A percentile compares a stretch with the other conserved stretches of the same genome.
Evolutionary conservation across 35 echinoderm and acorn worm species (phyloP).

Genomic region (Hemicentrotus pulcherrimus): DNA sequence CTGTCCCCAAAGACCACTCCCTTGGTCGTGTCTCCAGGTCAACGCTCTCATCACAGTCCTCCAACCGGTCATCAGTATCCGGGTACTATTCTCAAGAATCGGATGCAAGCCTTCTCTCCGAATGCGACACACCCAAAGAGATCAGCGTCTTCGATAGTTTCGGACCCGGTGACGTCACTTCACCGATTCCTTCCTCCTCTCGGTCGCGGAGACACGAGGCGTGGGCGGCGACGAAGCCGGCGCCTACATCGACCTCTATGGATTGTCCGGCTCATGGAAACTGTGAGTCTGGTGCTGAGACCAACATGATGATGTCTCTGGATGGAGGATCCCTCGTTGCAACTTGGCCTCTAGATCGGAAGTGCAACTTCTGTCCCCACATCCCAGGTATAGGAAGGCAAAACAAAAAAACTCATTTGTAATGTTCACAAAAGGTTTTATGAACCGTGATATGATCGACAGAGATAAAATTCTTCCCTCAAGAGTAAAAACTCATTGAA

Average conservation of each 20-base stretch:
- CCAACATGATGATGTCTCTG: not conserved
- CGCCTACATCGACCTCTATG: not conserved
- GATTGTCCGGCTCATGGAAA: conserved; percentile 16
- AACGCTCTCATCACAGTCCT: conserved; percentile 29
- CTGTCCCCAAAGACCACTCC: not conserved
- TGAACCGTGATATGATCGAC: not conserved
- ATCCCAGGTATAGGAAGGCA: not conserved
- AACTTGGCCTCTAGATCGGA: conserved; percentile 25
- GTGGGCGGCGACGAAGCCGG: not conserved
- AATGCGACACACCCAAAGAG: conserved; percentile 40
- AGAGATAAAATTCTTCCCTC: not conserved
- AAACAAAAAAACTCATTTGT: not conserved
- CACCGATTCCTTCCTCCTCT: not conserved
- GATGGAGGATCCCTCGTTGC: conserved; percentile 9
- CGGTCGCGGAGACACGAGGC: not conserved
- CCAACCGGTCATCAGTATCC: conserved; percentile 28
- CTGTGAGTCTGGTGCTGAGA: not conserved
- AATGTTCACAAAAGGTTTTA: not conserved
- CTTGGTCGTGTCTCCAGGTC: conserved; percentile 17
- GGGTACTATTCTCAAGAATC: conserved; percentile 29
- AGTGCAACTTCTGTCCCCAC: not conserved
- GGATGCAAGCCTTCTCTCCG: conserved; percentile 4
- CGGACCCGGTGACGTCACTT: not conserved
- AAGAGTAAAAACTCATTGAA: not conserved
- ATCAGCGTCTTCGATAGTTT: conserved; percentile 29